These are phyloP conservation scores for Pterois miles DNA, from an alignment of 2,797 vertebrate genomes.

Conservation along the genomic window DNA sequence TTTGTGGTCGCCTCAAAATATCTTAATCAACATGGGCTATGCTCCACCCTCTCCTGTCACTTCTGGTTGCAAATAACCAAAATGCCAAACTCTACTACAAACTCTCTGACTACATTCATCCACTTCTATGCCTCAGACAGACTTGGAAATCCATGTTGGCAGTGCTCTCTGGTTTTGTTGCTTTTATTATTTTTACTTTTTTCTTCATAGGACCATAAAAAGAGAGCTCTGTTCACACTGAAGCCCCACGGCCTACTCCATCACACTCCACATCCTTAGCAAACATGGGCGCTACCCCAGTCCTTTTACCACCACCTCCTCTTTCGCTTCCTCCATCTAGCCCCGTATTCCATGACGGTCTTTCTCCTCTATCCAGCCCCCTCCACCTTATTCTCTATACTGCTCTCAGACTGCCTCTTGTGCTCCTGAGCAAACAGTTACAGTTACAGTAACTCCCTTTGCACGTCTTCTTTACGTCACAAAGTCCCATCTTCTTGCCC, in stretches of 20 bases:
- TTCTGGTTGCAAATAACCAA: too few species aligned
- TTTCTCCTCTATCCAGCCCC: conserved; percentile 24
- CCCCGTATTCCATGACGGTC: conserved; percentile 49
- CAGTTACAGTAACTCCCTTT: conserved; percentile 26
- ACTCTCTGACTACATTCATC: too few species aligned
- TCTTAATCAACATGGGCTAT: too few species aligned
- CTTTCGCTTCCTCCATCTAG: conserved; percentile 33
- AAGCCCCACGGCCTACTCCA: background rate
- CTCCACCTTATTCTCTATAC: conserved; percentile 39
- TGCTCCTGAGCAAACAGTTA: conserved; percentile 62
- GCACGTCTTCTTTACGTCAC: conserved; percentile 46
- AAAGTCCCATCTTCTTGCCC: background rate
- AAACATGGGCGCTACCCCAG: conserved; percentile 61
- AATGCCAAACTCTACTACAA: too few species aligned
- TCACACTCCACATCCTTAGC: conserved; percentile 37
- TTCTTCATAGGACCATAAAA: conserved; percentile 37
- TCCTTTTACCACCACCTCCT: conserved; percentile 48
- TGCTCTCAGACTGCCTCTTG: conserved; percentile 52
- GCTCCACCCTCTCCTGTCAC: too few species aligned
- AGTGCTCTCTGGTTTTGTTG: conserved; percentile 3
- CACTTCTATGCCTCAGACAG: too few species aligned
- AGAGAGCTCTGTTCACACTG: conserved; percentile 50
- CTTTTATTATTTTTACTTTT: background rate
- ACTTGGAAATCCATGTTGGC: background rate
- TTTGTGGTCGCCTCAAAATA: too few species aligned